Base-by-base conservation (phyloP, 2,888 invertebrate species). In the Scaeva pyrastri region DNA sequence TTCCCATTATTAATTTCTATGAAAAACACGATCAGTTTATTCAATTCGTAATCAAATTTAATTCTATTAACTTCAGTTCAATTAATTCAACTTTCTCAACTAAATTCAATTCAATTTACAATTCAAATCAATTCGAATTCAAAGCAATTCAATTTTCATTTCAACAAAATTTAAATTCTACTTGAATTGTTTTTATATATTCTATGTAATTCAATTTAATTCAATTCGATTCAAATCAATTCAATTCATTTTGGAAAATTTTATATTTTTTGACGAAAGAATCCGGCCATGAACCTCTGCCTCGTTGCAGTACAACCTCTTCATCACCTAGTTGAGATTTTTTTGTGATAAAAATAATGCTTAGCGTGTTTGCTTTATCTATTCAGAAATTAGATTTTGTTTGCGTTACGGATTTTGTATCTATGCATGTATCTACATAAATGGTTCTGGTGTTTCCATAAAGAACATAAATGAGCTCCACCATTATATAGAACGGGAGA, bases 381-480 rank as follows among this genome's bases (percentile, higher is more conserved):
- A 70, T 68, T 79, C 55, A 75, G 64, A 70, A 72, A 75, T 84
- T 45, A 66, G 79, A 72, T 75, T 79, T 66, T 71, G 74, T 74
- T 83, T 83, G 73, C 66, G 39, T 45, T 77, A 73, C 52, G 72
- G 66, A 77, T 77, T 52, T 64, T 66, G 23, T 75, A 66, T 66
- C 56, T 55, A 56, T 5, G 8, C 8, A 31, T 31, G 31, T 31
- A 31, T 31, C 31, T 31, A 1, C 31, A 7, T 56, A 19, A n/a
- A 31, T 23, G 50, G 23, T 14, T 52, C 23, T 31, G 21, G 31
- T 60, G 19, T 52, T 31, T 80, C 45, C 43, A 60, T 68, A 60
- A 26, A 50, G 41, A 55, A 70, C 43, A 55, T 11, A 36, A 56
- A 56, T 56, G 56, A 56, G 56, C 11, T 56, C 16, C 1, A 11